Base-by-base conservation (phyloP, 1,140 invertebrate genomes). In the Drosophila sulfurigaster region DNA sequence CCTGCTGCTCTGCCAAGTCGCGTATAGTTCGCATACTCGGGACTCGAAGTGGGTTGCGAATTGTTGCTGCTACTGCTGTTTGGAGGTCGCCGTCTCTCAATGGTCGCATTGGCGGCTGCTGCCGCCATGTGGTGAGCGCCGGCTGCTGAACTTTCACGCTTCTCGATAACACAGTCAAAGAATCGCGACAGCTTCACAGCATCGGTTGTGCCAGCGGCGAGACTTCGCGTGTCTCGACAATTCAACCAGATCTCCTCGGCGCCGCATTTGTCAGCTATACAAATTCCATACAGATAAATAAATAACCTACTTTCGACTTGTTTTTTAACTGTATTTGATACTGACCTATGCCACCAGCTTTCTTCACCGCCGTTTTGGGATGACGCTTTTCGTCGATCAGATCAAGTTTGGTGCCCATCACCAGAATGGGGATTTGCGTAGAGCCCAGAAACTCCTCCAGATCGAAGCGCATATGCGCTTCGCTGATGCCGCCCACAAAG, bases 341-440 rank as follows among this genome's bases (percentile, higher is more conserved):
- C 73, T 63, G 43, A 92, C 91, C 91, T 66, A 92, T 96, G 49
- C 95, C 95, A 10, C 96, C 96, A 1, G 95, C 93, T 75, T 96
- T 93, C 77, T 94, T 94, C 30, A 95, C 94, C 32, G 95, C 94
- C 57, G 95, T 93, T 78, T 94, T 95, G 30, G 94, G 94, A 79
- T 95, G 94, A 28, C 95, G 94, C 87, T 94, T 95, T 63, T 96
- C 96, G 81, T 96, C 95, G 7, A 96, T 95, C 65, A 98, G 93
- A 94, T 99, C 98, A 66, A 96, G 94, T 93, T 99, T 99, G 3
- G 98, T 99, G 28, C 98, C 98, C 88, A 99, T 96, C 0, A 99
- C 96, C 78, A 99, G 94, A 85, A 99, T 97, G 13, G 98, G 98
- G 86, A 98, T 96, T 70, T 96, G 95, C 45, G 94, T 95, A 13